Evolutionary conservation across 2,113 vertebrate genomes (phyloP).

Genomic region (Centrocercus urophasianus): DNA sequence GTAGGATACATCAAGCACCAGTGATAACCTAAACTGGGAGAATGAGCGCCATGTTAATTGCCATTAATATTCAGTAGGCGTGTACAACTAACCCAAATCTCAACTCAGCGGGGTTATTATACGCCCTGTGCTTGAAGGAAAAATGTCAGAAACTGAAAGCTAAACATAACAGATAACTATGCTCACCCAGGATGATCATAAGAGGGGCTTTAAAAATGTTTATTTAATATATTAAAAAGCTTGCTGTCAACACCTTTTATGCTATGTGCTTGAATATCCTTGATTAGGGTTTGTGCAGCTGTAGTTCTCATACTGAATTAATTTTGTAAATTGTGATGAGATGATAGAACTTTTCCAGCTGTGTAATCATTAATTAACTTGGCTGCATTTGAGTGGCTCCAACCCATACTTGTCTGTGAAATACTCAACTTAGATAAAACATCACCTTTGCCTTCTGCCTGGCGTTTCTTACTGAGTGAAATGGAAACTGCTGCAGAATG

Average conservation of each 20-base stretch:
- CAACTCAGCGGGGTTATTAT: background rate
- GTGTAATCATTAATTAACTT: constrained; percentile 74
- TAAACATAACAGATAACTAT: constrained; percentile 29
- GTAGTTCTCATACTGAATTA: constrained; percentile 62
- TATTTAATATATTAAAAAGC: constrained; percentile 44
- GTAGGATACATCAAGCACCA: background rate
- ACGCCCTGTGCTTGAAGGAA: background rate
- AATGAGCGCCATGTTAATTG: background rate
- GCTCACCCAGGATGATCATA: constrained; percentile 28
- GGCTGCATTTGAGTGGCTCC: constrained; percentile 55
- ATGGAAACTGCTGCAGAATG: background rate
- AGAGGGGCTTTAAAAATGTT: constrained; percentile 50
- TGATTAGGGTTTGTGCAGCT: constrained; percentile 64
- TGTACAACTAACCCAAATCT: background rate
- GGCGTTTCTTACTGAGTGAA: background rate
- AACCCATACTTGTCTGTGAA: constrained; percentile 42
- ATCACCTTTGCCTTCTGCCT: constrained; percentile 9
- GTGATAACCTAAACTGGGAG: background rate
- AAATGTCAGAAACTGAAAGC: constrained; percentile 34
- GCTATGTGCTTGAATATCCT: constrained; percentile 56
- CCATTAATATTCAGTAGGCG: background rate
- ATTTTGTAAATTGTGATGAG: constrained; percentile 64
- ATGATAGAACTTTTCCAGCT: constrained; percentile 71
- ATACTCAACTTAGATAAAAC: constrained; percentile 22
- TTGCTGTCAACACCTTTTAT: constrained; percentile 61